Percentiles rank a stretch among this genome's conserved stretches.
These are phyloP conservation scores for Monopis laevigella DNA, from an alignment of 2,888 invertebrate species.

Conservation along the genomic window DNA sequence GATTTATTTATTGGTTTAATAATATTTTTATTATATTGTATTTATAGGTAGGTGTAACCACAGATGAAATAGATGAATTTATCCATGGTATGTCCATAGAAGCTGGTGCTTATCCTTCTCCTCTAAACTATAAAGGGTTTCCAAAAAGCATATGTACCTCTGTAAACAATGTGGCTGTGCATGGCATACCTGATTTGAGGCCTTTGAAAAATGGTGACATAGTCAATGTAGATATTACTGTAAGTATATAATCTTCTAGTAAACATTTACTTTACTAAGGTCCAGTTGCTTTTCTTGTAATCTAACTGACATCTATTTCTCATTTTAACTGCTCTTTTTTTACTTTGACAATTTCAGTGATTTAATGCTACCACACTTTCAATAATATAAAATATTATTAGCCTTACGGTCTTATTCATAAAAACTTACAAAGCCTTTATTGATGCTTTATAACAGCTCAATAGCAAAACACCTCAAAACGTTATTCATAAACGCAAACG, in stretches of 20 bases:
- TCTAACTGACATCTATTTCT: too few relatives aligned
- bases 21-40: background rate
- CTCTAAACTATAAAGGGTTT: conserved; percentile 83
- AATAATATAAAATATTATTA: too few relatives aligned
- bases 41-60: conserved; percentile 78
- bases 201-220: conserved; percentile 87
- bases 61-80: conserved; percentile 83
- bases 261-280: background rate
- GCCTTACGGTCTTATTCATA: too few relatives aligned
- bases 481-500: too few relatives aligned
- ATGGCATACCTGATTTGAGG: conserved; percentile 91
- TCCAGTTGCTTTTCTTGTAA: too few relatives aligned
- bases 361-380: too few relatives aligned
- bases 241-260: conserved; percentile 62
- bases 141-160: conserved; percentile 93
- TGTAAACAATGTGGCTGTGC: conserved; percentile 90
- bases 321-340: too few relatives aligned
- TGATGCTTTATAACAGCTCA: too few relatives aligned
- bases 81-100: conserved; percentile 76
- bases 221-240: conserved; percentile 90
- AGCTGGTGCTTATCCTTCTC: conserved; percentile 88
- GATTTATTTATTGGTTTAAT: background rate
- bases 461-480: too few relatives aligned
- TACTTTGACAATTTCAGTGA: too few relatives aligned
- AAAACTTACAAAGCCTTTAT: too few relatives aligned